Evolutionary conservation across 2,797 vertebrate genomes (phyloP), one percentile per base, ranked within the genome.

Genomic region (Gouania willdenowi): DNA sequence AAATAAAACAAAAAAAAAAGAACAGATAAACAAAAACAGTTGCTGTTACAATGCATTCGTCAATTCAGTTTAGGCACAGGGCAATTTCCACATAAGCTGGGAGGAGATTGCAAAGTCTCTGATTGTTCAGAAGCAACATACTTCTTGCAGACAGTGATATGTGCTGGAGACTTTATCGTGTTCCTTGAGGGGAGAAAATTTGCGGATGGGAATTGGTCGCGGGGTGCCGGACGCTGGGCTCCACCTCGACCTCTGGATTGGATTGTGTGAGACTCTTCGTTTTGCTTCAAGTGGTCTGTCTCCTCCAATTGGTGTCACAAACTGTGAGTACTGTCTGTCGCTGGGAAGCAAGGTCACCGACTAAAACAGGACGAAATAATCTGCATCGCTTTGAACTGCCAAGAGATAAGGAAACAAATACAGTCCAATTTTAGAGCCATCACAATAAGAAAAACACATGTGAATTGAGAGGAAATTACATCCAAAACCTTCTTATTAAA

Each of bases 51-150:
- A 98, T 97, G 93, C 95, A 92, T 96, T 95, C 91, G 95, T 96
- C 94, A 98, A 97, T 93, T 97, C 91, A 91, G 93, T 95, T 97
- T 97, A 98, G 97, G 97, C 95, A 98, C 96, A 89, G 94, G 92
- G 92, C 94, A 92, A 93, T 88, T 91, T 93, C 94, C 94, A 90
- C 90, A 37, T 71, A 83, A 61, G 83, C 82, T 82, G 87, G 88
- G 90, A 91, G 92, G 83, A 91, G 89, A 92, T 88, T 81, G 75
- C 88, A 78, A 88, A 91, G 92, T 95, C 91, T 95, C 92, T 94
- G 95, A 98, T 97, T 97, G 94, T 96, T 94, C 93, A 93, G 92
- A 91, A 94, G 93, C 90, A 79, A 91, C 90, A 87, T 68, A 49
- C 87, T 85, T 91, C 90, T 89, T 89, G 87, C 88, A 89, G 87